Evolutionary conservation across 2,797 vertebrate genomes (phyloP).

Genomic region (Anolis apletophallus): DNA sequence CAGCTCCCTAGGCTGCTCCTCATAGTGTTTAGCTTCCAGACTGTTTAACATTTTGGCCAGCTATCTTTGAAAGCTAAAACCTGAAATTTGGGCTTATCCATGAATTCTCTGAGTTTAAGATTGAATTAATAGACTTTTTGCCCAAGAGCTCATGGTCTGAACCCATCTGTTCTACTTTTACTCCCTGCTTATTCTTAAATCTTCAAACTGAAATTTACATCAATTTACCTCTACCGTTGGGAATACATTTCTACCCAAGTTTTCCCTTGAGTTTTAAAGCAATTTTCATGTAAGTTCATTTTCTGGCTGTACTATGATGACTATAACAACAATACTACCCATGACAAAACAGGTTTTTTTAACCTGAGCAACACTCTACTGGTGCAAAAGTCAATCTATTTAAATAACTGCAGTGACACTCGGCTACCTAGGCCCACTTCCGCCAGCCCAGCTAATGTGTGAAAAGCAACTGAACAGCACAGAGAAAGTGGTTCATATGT

Average conservation of each 20-base stretch:
- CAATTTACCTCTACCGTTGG: background rate
- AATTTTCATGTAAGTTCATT: conserved; percentile 1
- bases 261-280: conserved; percentile 14
- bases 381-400: conserved; percentile 23
- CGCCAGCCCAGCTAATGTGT: background rate
- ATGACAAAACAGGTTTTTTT: conserved; percentile 11
- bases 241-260: background rate
- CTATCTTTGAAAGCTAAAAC: too few relatives aligned
- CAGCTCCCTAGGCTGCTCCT: too few relatives aligned
- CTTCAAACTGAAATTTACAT: background rate
- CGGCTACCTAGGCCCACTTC: background rate
- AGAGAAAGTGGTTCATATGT: conserved; percentile 21
- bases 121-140: background rate
- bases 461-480: conserved; percentile 13
- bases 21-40: too few relatives aligned
- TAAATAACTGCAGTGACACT: conserved; percentile 4
- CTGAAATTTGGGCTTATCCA: too few relatives aligned
- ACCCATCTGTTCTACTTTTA: too few relatives aligned
- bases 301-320: background rate
- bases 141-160: background rate
- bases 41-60: too few relatives aligned
- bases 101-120: background rate
- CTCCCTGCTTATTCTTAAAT: background rate
- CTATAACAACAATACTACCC: background rate
- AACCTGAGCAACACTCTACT: conserved; percentile 3